Percentiles rank a stretch among this genome's conserved stretches.
Conservation (phyloP, 1,140 invertebrate species). For the Drosophila chauvacae region DNA sequence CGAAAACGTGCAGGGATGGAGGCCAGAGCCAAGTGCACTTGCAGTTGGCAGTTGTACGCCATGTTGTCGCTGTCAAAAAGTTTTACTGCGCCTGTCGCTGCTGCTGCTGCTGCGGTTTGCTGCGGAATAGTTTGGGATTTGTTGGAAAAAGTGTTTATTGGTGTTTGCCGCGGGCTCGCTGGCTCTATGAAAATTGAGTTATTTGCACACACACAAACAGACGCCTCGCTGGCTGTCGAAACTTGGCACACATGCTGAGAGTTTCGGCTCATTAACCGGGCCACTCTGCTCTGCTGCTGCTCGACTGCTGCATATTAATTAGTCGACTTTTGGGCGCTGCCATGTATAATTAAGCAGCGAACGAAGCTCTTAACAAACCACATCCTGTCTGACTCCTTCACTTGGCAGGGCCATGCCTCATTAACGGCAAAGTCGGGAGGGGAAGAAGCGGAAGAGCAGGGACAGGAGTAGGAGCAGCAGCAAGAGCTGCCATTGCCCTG, state of each 20-base stretch:
- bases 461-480: conserved; percentile 12
- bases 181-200: conserved; percentile 79
- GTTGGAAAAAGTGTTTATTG: conserved; percentile 81
- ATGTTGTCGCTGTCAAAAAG: conserved; percentile 79
- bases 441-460: background rate
- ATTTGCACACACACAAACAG: conserved; percentile 53
- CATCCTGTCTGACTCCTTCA: conserved; percentile 64
- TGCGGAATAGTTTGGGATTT: conserved; percentile 69
- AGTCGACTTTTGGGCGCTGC: conserved; percentile 79
- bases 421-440: conserved; percentile 52
- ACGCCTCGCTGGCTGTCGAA: conserved; percentile 62
- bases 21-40: conserved; percentile 52
- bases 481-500: conserved; percentile 21
- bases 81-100: conserved; percentile 61
- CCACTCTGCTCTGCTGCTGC: conserved; percentile 41
- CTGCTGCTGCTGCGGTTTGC: conserved; percentile 42
- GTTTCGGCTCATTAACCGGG: conserved; percentile 75
- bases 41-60: conserved; percentile 72
- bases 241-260: conserved; percentile 72
- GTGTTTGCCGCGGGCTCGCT: conserved; percentile 56
- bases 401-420: conserved; percentile 63
- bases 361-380: conserved; percentile 59
- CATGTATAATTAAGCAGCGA: conserved; percentile 78
- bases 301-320: conserved; percentile 76
- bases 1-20: background rate